Percentiles rank a stretch among this genome's conserved stretches.
phyloP scores from a whole-genome alignment of 2,797 vertebrate species.

The Pangasius krempfi region DNA sequence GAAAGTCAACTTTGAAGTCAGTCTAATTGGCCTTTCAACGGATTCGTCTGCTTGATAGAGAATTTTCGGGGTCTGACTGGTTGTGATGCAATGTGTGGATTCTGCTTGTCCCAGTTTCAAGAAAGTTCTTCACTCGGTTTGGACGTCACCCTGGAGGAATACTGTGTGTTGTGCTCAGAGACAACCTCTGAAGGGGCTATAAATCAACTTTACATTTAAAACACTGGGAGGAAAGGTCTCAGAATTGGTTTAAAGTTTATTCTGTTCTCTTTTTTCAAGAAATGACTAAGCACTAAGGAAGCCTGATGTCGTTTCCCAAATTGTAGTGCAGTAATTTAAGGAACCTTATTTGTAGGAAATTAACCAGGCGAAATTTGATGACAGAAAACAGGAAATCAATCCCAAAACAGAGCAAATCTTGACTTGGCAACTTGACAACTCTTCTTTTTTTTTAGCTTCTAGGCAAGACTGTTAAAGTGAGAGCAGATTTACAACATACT shows the following conservation, averaged over 20 bases:
- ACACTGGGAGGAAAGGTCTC: background rate
- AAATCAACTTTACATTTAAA: constrained; percentile 15
- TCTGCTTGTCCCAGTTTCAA: constrained; percentile 19
- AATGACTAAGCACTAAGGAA: background rate
- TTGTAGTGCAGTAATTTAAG: constrained; percentile 27
- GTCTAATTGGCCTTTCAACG: constrained; percentile 73
- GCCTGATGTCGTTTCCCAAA: background rate
- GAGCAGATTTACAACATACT: background rate
- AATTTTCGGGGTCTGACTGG: constrained; percentile 68
- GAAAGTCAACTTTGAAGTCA: constrained; percentile 76
- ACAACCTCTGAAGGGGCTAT: background rate
- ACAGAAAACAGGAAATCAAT: constrained; percentile 53
- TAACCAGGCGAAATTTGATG: constrained; percentile 49
- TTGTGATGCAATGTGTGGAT: background rate
- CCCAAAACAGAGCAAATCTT: constrained; percentile 46
- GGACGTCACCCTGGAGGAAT: background rate
- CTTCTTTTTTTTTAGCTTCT: constrained; percentile 10
- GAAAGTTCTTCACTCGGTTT: constrained; percentile 3
- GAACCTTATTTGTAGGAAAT: constrained; percentile 40
- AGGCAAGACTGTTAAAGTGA: background rate
- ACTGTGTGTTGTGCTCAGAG: background rate
- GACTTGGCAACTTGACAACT: constrained; percentile 41
- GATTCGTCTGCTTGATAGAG: constrained; percentile 65
- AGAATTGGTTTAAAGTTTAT: constrained; percentile 22
- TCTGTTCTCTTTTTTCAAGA: background rate